A percentile compares a stretch with the other conserved stretches of the same genome.
Conservation (phyloP, 2,888 invertebrate species). For the Drosophila subsilvestris region DNA sequence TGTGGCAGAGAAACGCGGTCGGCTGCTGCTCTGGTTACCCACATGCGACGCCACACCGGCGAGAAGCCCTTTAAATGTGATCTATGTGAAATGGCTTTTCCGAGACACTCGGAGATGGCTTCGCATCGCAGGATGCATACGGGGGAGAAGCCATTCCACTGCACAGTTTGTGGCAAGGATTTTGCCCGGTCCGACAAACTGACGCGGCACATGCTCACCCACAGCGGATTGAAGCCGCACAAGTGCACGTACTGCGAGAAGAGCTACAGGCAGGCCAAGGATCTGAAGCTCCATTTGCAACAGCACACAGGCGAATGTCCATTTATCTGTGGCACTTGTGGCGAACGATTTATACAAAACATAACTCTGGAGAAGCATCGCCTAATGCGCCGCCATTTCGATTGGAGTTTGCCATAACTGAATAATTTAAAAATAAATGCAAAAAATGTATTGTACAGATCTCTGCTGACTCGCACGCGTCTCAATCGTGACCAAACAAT, state of each 20-base stretch:
- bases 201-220: slow-evolving; percentile 86
- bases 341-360: slow-evolving; percentile 86
- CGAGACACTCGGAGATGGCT: slow-evolving; percentile 86
- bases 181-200: slow-evolving; percentile 84
- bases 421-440: not conserved
- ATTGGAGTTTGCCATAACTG: slow-evolving; percentile 17
- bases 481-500: too few species aligned
- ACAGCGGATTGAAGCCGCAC: slow-evolving; percentile 85
- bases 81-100: slow-evolving; percentile 85
- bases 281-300: slow-evolving; percentile 88
- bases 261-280: slow-evolving; percentile 88
- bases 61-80: slow-evolving; percentile 86
- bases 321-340: slow-evolving; percentile 74
- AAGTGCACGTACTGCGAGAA: slow-evolving; percentile 85
- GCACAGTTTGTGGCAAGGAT: slow-evolving; percentile 87
- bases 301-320: slow-evolving; percentile 86
- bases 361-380: slow-evolving; percentile 88
- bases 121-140: slow-evolving; percentile 88
- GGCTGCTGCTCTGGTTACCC: slow-evolving; percentile 87
- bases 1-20: slow-evolving; percentile 87
- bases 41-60: slow-evolving; percentile 89
- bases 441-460: not conserved
- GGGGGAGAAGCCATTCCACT: slow-evolving; percentile 87
- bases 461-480: not conserved
- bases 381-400: slow-evolving; percentile 84